Evolutionary conservation across 2,797 vertebrate genomes (phyloP).

Genomic region (Lophius americanus): DNA sequence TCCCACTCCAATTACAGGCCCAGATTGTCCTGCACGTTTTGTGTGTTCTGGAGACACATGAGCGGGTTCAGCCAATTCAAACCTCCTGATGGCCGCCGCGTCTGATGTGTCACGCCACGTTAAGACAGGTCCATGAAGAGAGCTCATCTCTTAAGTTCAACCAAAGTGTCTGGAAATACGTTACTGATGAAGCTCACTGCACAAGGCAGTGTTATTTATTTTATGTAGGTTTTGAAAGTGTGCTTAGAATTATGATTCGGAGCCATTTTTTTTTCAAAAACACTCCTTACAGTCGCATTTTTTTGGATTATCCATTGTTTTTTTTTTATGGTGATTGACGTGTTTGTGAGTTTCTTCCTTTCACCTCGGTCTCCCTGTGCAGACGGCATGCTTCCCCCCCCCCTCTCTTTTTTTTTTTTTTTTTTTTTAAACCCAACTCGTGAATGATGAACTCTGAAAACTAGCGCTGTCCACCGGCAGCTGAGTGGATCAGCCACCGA

Average conservation of each 20-base stretch:
- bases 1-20: conserved; percentile 3
- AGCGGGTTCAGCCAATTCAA: conserved; percentile 38
- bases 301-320: conserved; percentile 31
- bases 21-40: not conserved
- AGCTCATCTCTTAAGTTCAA: conserved; percentile 40
- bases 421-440: conserved; percentile 33
- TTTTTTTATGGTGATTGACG: conserved; percentile 41
- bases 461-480: conserved; percentile 12
- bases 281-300: conserved; percentile 23
- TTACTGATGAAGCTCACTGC: conserved; percentile 40
- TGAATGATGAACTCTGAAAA: conserved; percentile 21
- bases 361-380: too few relatives aligned
- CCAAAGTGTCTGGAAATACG: conserved; percentile 61
- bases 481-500: conserved; percentile 10
- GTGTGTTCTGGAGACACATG: conserved; percentile 8
- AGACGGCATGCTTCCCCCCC: conserved; percentile 63
- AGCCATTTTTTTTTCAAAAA: not conserved
- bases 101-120: conserved; percentile 42
- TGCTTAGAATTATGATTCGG: conserved; percentile 18
- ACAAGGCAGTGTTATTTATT: conserved; percentile 67
- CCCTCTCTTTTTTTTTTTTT: too few relatives aligned
- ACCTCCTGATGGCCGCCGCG: conserved; percentile 38
- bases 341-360: conserved; percentile 58
- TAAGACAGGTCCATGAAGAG: conserved; percentile 33
- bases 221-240: conserved; percentile 56